A percentile compares a stretch with the other conserved stretches of the same genome.
These are phyloP conservation scores for Conger conger DNA, from an alignment of 2,113 vertebrate genomes.

Conservation along the genomic window DNA sequence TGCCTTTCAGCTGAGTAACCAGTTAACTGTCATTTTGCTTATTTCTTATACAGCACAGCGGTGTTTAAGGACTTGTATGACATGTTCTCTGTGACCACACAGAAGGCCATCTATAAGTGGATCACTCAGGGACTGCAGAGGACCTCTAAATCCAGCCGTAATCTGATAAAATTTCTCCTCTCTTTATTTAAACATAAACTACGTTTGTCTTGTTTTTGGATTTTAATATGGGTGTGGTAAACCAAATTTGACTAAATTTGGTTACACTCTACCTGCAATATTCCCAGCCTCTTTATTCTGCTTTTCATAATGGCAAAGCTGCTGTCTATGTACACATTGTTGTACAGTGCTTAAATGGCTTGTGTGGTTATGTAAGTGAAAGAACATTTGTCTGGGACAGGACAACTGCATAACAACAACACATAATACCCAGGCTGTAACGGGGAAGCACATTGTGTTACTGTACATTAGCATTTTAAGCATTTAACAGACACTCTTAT, in stretches of 20 bases:
- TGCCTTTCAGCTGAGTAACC: neutral
- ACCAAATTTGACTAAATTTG: too few species aligned
- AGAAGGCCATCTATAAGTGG: constrained; percentile 70
- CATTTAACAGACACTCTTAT: too few species aligned
- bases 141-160: constrained; percentile 55
- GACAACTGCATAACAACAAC: neutral
- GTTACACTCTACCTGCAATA: too few species aligned
- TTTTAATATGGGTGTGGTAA: too few species aligned
- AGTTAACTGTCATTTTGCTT: neutral
- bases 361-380: neutral
- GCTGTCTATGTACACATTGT: neutral
- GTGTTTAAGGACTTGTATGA: constrained; percentile 77
- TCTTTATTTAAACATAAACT: neutral
- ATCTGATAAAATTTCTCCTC: constrained; percentile 11
- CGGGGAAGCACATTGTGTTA: neutral
- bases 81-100: constrained; percentile 63
- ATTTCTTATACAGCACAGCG: constrained; percentile 58
- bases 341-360: neutral
- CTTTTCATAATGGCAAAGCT: neutral
- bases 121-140: constrained; percentile 65
- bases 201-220: neutral
- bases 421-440: neutral
- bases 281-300: too few species aligned
- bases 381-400: neutral
- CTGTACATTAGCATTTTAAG: too few species aligned